A percentile compares a stretch with the other conserved stretches of the same genome.
Evolutionary conservation across 1,140 invertebrate genomes (phyloP).

Genomic region (Bombus breviceps): DNA sequence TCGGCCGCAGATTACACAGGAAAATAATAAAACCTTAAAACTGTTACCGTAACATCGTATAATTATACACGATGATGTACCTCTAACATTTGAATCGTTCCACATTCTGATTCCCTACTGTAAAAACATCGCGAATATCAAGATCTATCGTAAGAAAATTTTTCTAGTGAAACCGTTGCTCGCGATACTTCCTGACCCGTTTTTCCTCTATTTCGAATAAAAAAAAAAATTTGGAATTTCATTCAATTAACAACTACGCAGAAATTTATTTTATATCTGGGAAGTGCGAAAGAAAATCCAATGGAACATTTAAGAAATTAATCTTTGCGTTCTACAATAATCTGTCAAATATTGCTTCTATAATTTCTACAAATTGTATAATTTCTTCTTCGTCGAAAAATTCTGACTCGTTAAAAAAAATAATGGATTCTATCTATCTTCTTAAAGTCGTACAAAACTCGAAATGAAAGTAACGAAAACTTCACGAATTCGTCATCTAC

Average conservation of each 20-base stretch:
- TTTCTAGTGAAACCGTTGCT: constrained; percentile 6
- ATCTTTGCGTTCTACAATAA: too few species aligned
- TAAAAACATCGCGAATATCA: not conserved
- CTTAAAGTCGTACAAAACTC: not conserved
- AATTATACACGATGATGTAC: not conserved
- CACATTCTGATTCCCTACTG: not conserved
- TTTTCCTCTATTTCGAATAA: not conserved
- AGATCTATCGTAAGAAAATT: not conserved
- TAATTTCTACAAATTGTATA: too few species aligned
- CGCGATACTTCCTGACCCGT: constrained; percentile 1
- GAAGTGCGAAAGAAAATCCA: not conserved
- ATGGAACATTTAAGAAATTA: not conserved
- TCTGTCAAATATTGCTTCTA: too few species aligned
- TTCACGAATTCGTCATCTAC: too few species aligned
- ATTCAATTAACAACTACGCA: not conserved
- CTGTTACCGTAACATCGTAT: not conserved
- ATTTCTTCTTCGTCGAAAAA: too few species aligned
- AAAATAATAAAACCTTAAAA: not conserved
- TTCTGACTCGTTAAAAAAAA: not conserved
- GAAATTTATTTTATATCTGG: not conserved
- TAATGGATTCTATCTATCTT: not conserved
- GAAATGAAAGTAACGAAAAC: too few species aligned
- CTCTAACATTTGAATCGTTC: not conserved
- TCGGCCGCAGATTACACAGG: not conserved
- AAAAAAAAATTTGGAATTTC: not conserved